Evolutionary conservation across 2,113 vertebrate species (phyloP).

Genomic region (Cyprinus carpio): DNA sequence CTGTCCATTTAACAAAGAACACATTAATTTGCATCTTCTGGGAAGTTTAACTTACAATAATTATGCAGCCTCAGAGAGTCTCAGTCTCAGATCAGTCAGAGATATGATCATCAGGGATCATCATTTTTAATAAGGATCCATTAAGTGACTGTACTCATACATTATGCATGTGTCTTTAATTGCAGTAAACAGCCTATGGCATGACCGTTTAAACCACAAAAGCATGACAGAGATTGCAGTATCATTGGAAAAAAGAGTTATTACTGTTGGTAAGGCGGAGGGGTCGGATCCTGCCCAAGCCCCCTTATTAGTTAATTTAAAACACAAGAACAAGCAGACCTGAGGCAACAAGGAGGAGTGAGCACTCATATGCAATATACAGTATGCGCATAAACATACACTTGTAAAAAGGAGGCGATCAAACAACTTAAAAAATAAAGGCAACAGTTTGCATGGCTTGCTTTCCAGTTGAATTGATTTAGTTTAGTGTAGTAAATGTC

Average conservation of each 20-base stretch:
- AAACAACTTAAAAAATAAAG: not conserved
- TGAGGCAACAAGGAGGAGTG: not conserved
- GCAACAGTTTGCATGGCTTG: not conserved
- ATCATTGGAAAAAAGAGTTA: not conserved
- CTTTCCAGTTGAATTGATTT: not conserved
- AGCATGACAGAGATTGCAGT: constrained; percentile 13
- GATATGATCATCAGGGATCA: constrained; percentile 5
- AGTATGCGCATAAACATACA: not conserved
- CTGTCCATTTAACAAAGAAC: constrained; percentile 8
- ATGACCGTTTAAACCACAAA: constrained; percentile 9
- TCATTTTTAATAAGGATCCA: constrained; percentile 6
- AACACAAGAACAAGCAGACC: not conserved
- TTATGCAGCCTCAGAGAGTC: not conserved
- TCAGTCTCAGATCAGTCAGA: not conserved
- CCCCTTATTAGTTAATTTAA: not conserved
- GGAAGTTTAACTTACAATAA: constrained; percentile 1
- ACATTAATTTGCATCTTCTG: not conserved
- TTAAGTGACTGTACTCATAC: constrained; percentile 3
- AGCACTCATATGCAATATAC: not conserved
- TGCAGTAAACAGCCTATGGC: constrained; percentile 26
- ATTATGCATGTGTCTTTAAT: constrained; percentile 27
- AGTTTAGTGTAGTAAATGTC: not conserved
- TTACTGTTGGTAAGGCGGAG: not conserved
- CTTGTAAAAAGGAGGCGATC: not conserved
- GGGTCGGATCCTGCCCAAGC: not conserved